phyloP scores from a whole-genome alignment of 2,888 invertebrate genomes.

The Prostheceraeus crozeri region DNA sequence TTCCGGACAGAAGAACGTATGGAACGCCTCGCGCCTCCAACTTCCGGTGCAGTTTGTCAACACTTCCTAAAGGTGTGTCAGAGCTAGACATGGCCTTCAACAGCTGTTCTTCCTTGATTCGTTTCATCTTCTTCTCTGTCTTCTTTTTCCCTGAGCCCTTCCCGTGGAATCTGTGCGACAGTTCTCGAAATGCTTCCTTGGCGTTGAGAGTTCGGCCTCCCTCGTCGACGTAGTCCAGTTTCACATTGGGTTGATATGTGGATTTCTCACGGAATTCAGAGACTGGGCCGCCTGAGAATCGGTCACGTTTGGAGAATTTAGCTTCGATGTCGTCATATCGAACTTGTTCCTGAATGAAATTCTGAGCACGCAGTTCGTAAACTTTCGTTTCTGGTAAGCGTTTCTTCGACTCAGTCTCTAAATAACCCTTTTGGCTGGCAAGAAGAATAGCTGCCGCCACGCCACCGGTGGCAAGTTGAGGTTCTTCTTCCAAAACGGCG shows the following conservation, averaged over 20 bases:
- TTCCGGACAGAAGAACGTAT: constrained; percentile 80
- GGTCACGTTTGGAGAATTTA: constrained; percentile 39
- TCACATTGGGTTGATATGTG: constrained; percentile 81
- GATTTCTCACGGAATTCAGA: constrained; percentile 74
- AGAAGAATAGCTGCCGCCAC: constrained; percentile 80
- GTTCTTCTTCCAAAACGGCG: constrained; percentile 73
- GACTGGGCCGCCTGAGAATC: constrained; percentile 35
- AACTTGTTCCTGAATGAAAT: constrained; percentile 32
- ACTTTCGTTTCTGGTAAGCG: constrained; percentile 3
- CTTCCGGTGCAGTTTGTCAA: constrained; percentile 85
- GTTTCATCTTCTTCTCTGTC: constrained; percentile 85
- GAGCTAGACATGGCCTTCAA: constrained; percentile 97
- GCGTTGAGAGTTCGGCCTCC: constrained; percentile 80
- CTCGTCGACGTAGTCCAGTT: constrained; percentile 92
- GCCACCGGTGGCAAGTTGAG: constrained; percentile 76
- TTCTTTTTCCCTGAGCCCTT: constrained; percentile 98
- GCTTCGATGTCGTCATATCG: constrained; percentile 49
- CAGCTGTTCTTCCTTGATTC: constrained; percentile 73
- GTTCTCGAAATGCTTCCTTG: constrained; percentile 87
- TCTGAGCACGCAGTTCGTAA: constrained; percentile 13
- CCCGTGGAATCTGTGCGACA: constrained; percentile 97
- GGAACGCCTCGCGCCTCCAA: constrained; percentile 87
- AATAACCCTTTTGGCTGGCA: constrained; percentile 74
- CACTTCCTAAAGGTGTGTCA: constrained; percentile 88
- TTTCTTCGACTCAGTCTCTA: constrained; percentile 15